These are phyloP conservation scores for Clarias pachynema DNA, from an alignment of 2,797 vertebrate species.

Conservation along the genomic window DNA sequence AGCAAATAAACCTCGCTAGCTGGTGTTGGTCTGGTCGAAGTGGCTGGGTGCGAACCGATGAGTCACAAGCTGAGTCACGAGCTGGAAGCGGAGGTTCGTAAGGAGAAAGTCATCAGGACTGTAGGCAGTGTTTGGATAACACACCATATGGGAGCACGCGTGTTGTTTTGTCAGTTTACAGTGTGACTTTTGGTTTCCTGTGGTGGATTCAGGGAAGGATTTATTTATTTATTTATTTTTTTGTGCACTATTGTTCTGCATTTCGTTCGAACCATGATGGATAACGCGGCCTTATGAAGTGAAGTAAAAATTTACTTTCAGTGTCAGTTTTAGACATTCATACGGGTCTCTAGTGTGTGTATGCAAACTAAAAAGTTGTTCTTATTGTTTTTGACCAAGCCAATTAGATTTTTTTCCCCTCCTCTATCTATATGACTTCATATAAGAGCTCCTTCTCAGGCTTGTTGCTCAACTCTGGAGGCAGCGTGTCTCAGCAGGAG, in stretches of 20 bases:
- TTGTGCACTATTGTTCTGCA: background rate
- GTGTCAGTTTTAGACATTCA: too few species aligned
- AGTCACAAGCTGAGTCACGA: slow-evolving; percentile 16
- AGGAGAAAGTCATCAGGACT: slow-evolving; percentile 1
- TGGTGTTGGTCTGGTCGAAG: background rate
- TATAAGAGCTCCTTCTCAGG: too few species aligned
- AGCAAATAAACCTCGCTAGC: background rate
- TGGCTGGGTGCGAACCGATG: background rate
- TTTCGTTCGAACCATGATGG: background rate
- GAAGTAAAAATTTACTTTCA: too few species aligned
- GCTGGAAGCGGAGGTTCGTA: slow-evolving; percentile 9
- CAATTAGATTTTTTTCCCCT: too few species aligned
- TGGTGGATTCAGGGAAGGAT: background rate
- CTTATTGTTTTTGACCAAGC: too few species aligned
- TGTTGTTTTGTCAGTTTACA: slow-evolving; percentile 10
- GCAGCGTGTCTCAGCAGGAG: too few species aligned
- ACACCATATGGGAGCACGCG: slow-evolving; percentile 11
- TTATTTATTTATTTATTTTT: too few species aligned
- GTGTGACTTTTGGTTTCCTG: slow-evolving; percentile 8
- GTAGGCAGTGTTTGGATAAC: slow-evolving; percentile 34
- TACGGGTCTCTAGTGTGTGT: too few species aligned
- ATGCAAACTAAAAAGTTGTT: too few species aligned
- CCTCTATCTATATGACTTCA: too few species aligned
- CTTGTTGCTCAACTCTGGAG: too few species aligned
- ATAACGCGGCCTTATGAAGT: too few species aligned